phyloP scores from a whole-genome alignment of 2,113 vertebrate species.

The Gnathonemus longibarbis region DNA sequence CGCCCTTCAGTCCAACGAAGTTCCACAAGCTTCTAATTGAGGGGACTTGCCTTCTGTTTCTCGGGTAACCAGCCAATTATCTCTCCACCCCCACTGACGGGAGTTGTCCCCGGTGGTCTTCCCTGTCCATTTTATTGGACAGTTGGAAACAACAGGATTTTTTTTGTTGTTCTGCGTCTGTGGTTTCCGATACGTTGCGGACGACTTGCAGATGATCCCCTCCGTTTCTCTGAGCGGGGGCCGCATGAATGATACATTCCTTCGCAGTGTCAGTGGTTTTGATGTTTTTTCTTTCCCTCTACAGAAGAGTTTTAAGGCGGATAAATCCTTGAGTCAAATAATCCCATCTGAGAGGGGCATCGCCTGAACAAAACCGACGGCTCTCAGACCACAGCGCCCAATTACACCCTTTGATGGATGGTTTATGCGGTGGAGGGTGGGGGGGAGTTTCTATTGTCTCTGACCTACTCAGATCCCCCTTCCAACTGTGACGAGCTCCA shows the following conservation, averaged over 20 bases:
- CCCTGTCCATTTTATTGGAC: neutral
- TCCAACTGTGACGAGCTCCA: neutral
- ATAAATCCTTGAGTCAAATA: slow-evolving; percentile 14
- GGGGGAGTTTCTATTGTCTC: neutral
- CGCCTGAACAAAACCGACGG: neutral
- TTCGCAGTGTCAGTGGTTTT: neutral
- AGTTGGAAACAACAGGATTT: slow-evolving; percentile 13
- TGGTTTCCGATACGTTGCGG: neutral
- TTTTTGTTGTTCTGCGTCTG: neutral
- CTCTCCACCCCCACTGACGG: neutral
- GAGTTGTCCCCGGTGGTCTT: neutral
- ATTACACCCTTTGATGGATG: slow-evolving; percentile 4
- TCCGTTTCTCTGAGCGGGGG: neutral
- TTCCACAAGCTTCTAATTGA: neutral
- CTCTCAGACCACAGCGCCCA: neutral
- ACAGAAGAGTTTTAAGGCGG: slow-evolving; percentile 6
- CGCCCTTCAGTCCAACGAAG: neutral
- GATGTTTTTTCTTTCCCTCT: neutral
- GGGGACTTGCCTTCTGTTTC: neutral
- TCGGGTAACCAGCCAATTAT: neutral
- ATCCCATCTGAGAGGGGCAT: neutral
- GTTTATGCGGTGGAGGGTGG: neutral
- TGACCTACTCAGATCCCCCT: neutral
- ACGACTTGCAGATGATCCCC: neutral
- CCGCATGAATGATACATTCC: neutral